Conservation (phyloP, 1,140 invertebrate species). For the Micrasema longulum region DNA sequence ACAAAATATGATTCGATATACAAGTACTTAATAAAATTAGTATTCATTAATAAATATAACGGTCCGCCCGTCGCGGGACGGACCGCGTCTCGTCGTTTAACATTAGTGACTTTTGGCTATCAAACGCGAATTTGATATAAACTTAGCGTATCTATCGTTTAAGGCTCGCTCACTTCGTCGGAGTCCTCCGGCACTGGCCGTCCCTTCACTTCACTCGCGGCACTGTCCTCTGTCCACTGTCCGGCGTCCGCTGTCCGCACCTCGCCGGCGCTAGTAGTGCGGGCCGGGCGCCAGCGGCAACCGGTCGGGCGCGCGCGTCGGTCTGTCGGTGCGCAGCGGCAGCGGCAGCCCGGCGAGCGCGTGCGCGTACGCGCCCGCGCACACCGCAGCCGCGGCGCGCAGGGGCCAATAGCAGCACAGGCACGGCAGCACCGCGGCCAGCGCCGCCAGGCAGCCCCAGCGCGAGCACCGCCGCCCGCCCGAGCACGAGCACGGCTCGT, state of each 20-base stretch:
- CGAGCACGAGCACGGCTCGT: conserved; percentile 89
- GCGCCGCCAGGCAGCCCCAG: conserved; percentile 86
- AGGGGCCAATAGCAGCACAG: conserved; percentile 93
- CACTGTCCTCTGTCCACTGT: not conserved
- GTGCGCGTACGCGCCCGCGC: conserved; percentile 85
- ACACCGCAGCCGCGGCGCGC: conserved; percentile 80
- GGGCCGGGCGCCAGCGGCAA: conserved; percentile 61
- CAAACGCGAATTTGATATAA: conserved; percentile 38
- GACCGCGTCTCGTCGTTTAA: conserved; percentile 35
- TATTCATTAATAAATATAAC: conserved; percentile 48
- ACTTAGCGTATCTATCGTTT: conserved; percentile 51
- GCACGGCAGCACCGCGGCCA: conserved; percentile 87
- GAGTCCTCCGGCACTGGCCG: conserved; percentile 50
- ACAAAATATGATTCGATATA: conserved; percentile 47
- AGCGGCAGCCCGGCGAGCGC: conserved; percentile 76
- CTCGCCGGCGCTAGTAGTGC: conserved; percentile 49
- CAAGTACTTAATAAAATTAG: conserved; percentile 44
- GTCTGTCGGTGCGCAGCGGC: too few species aligned
- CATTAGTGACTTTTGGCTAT: conserved; percentile 48
- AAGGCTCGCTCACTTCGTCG: conserved; percentile 63
- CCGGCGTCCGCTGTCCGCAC: not conserved
- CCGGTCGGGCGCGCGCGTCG: conserved; percentile 59
- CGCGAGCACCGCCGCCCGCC: conserved; percentile 73
- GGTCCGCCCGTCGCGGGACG: conserved; percentile 29
- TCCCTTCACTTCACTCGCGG: not conserved